Evolutionary conservation across 2,888 invertebrate genomes (phyloP).

Genomic region (Psylliodes chrysocephalus): DNA sequence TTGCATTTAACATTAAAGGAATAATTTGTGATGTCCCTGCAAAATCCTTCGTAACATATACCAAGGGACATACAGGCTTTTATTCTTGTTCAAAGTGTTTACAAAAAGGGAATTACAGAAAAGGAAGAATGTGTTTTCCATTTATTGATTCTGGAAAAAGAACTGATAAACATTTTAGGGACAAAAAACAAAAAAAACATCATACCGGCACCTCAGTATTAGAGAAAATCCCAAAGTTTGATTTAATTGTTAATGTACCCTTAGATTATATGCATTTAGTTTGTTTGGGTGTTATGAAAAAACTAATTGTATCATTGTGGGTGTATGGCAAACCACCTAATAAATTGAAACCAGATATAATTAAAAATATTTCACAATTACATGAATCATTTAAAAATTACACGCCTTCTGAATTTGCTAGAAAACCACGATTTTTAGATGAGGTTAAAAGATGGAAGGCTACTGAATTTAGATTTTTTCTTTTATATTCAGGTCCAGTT

Average conservation of each 20-base stretch:
- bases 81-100: background rate
- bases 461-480: too few species aligned
- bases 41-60: background rate
- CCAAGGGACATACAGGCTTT: background rate
- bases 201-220: background rate
- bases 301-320: background rate
- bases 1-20: too few species aligned
- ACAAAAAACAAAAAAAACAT: background rate
- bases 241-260: background rate
- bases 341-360: too few species aligned
- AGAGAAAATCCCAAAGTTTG: background rate
- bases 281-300: too few species aligned
- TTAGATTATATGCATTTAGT: too few species aligned
- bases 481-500: conserved; percentile 16
- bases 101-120: background rate
- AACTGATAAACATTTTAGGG: background rate
- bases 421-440: conserved; percentile 10
- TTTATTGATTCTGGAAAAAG: background rate
- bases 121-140: background rate
- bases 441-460: conserved; percentile 21
- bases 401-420: conserved; percentile 13
- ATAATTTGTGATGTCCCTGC: conserved; percentile 9
- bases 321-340: background rate
- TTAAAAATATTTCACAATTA: background rate
- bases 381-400: background rate